phyloP scores from a whole-genome alignment of 2,113 vertebrate species.

The Macquaria australasica region DNA sequence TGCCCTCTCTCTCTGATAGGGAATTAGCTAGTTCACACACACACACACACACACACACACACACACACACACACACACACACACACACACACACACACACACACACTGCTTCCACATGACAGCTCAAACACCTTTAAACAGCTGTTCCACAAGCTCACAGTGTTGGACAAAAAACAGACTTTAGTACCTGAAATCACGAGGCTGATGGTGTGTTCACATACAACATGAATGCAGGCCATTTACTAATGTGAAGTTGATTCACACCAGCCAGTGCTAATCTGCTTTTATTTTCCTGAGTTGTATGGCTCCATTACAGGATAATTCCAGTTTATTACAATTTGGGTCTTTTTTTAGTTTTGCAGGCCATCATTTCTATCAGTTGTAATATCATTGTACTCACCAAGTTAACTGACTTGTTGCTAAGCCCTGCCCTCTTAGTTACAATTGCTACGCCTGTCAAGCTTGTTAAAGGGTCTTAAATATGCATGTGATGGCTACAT shows the following conservation, averaged over 20 bases:
- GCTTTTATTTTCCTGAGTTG: neutral
- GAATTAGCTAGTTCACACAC: constrained; percentile 7
- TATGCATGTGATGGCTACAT: too few species aligned
- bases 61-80: constrained; percentile 28
- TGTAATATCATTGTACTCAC: too few species aligned
- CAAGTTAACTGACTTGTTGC: too few species aligned
- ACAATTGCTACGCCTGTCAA: too few species aligned
- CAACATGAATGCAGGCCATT: neutral
- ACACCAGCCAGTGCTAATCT: too few species aligned
- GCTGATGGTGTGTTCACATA: neutral
- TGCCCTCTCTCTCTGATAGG: constrained; percentile 32
- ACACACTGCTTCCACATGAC: neutral
- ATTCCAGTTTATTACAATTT: neutral
- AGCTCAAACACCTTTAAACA: neutral
- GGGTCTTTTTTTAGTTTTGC: too few species aligned
- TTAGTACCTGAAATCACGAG: neutral
- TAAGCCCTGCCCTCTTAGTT: too few species aligned
- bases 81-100: neutral
- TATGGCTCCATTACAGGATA: neutral
- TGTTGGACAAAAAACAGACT: neutral
- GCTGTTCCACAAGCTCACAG: neutral
- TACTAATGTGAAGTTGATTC: too few species aligned
- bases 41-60: constrained; percentile 9
- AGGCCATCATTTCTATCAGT: too few species aligned
- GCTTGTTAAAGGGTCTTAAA: too few species aligned